A percentile compares a stretch with the other conserved stretches of the same genome.
Evolutionary conservation across 2,797 vertebrate species (phyloP).

Genomic region (Oceanodroma leucorhoa): DNA sequence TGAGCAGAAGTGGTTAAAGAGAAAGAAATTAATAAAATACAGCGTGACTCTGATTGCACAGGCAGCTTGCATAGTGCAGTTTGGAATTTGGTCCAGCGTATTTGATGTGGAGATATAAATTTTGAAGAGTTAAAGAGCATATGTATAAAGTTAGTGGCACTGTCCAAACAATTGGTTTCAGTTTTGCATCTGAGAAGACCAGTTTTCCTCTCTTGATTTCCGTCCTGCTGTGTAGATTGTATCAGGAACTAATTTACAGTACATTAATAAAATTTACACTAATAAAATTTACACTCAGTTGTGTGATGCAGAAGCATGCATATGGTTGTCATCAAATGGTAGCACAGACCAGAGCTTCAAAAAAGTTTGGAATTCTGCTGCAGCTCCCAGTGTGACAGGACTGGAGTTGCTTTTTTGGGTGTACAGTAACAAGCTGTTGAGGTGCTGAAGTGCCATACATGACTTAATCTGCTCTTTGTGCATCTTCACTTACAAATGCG

Average conservation of each 20-base stretch:
- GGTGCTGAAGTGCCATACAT: neutral
- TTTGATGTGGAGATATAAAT: neutral
- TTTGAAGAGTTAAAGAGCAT: neutral
- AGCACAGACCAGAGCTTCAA: neutral
- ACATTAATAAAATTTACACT: neutral
- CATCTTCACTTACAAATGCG: neutral
- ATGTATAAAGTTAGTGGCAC: neutral
- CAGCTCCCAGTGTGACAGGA: neutral
- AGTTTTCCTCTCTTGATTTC: neutral
- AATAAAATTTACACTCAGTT: neutral
- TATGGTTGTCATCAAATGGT: slow-evolving; percentile 22
- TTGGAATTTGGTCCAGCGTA: neutral
- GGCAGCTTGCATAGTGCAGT: neutral
- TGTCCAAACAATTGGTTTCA: neutral
- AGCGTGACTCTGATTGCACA: neutral
- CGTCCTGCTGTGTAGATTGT: neutral
- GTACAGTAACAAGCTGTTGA: neutral
- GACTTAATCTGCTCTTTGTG: neutral
- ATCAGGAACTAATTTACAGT: slow-evolving; percentile 21
- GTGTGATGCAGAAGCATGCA: neutral
- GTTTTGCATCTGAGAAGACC: neutral
- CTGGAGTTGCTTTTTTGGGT: neutral
- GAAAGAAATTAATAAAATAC: neutral
- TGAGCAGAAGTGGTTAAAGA: neutral
- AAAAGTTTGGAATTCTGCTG: neutral